Conservation (phyloP, 2,113 vertebrate genomes). For the Girardinichthys multiradiatus region DNA sequence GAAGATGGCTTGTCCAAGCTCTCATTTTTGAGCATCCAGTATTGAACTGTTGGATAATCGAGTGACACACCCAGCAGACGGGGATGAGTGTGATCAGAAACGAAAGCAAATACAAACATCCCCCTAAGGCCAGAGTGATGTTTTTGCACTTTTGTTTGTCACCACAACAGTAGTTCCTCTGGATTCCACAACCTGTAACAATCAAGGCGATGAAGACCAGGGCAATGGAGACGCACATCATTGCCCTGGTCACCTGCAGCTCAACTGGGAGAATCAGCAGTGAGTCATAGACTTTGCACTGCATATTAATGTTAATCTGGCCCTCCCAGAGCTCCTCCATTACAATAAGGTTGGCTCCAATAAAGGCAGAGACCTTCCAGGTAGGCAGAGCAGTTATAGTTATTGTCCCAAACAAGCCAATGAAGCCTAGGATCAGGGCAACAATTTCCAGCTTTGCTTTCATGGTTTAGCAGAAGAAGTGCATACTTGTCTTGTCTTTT, state of each 20-base stretch:
- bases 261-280: slow-evolving; percentile 81
- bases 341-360: slow-evolving; percentile 83
- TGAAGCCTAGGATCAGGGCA: slow-evolving; percentile 81
- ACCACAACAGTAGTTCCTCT: slow-evolving; percentile 56
- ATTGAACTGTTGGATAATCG: slow-evolving; percentile 78
- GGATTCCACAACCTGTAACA: slow-evolving; percentile 68
- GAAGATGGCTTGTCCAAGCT: slow-evolving; percentile 79
- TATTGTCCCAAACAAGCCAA: slow-evolving; percentile 84
- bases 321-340: slow-evolving; percentile 88
- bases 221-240: slow-evolving; percentile 82
- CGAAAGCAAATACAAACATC: slow-evolving; percentile 70
- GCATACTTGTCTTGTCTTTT: neutral
- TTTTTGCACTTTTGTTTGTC: slow-evolving; percentile 66
- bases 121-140: slow-evolving; percentile 66
- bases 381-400: slow-evolving; percentile 86
- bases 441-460: slow-evolving; percentile 74
- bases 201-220: slow-evolving; percentile 79
- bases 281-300: slow-evolving; percentile 89
- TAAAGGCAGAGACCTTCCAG: slow-evolving; percentile 90
- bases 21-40: slow-evolving; percentile 69
- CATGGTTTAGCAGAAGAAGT: slow-evolving; percentile 36
- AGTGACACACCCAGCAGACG: slow-evolving; percentile 75
- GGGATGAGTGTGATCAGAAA: slow-evolving; percentile 77
- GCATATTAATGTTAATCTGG: slow-evolving; percentile 80
- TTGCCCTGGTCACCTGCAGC: slow-evolving; percentile 84